Conservation (phyloP, 1,140 invertebrate species). For the Euura saliciscinereae region DNA sequence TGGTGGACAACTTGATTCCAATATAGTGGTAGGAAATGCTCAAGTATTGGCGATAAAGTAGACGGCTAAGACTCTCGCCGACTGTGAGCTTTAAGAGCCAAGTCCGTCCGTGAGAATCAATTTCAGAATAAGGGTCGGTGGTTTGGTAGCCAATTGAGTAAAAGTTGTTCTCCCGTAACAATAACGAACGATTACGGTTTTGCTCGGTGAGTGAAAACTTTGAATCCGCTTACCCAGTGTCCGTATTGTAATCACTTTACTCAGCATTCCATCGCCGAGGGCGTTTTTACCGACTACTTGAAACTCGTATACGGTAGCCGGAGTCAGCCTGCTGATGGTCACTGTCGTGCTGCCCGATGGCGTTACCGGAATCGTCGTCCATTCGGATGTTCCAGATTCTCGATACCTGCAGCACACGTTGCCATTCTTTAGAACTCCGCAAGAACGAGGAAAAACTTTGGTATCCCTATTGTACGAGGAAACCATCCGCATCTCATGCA, state of each 20-base stretch:
- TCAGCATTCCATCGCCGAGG: constrained; percentile 93
- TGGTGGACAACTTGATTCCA: too few species aligned
- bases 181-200: not conserved
- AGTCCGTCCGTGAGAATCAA: too few species aligned
- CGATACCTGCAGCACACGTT: constrained; percentile 67
- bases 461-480: too few species aligned
- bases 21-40: not conserved
- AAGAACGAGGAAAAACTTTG: too few species aligned
- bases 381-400: constrained; percentile 81
- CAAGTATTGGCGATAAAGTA: too few species aligned
- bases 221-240: constrained; percentile 81
- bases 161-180: not conserved
- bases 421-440: too few species aligned
- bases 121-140: too few species aligned
- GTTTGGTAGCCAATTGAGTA: not conserved
- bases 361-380: constrained; percentile 92
- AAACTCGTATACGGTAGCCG: constrained; percentile 94
- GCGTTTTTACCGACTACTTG: constrained; percentile 94
- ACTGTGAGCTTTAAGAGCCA: too few species aligned
- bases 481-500: too few species aligned
- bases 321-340: constrained; percentile 88
- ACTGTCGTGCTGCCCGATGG: constrained; percentile 88
- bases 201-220: constrained; percentile 20
- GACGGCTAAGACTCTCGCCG: too few species aligned
- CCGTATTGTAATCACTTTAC: constrained; percentile 86